Base-by-base conservation (phyloP, 1,140 invertebrate species). In the Bombus pascuorum region DNA sequence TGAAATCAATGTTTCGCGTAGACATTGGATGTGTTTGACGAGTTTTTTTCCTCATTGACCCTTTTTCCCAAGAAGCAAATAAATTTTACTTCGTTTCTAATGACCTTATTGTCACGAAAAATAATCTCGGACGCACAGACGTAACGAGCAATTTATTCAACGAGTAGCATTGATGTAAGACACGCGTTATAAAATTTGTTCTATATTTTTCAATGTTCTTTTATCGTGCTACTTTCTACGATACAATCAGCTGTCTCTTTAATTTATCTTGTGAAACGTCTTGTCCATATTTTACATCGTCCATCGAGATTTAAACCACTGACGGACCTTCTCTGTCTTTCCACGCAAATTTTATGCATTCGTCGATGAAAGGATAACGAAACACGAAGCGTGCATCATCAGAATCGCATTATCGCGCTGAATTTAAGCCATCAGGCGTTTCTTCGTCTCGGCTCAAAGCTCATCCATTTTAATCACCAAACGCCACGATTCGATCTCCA, bases 381-480 rank as follows among this genome's bases (percentile, higher is more conserved):
- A 62, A n/a, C 9, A 34, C 8, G 22, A 70, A 28, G 9, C 34
- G 22, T 3, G 22, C 9, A 28, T 37, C 8, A 1, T 18, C 12
- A 12, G 15, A 53, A 53, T 53, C 15, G 72, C n/a, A 1, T 42
- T 15, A 39, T 32, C 13, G 6, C n/a, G 74, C 8, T 8, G 87
- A 81, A 80, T 44, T 39, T 3, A 22, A 72, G n/a, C 28, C 37
- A 37, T 47, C 44, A 42, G 42, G 66, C 34, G 47, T 76, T 22
- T 22, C n/a, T 34, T 3, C 10, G 25, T 32, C 62, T 10, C 4
- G 0, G 37, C 44, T 65, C 37, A 57, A 79, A 57, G 53, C 66
- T 70, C 57, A 42, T 78, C n/a, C 62, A 78, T 71, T 89, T 89
- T 89, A 86, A 89, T 88, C 62, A 76, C 70, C 57, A 68, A 37